Percentiles rank a stretch among this genome's conserved stretches.
phyloP scores from a whole-genome alignment of 2,888 invertebrate genomes.

The Polylopha cassiicola region DNA sequence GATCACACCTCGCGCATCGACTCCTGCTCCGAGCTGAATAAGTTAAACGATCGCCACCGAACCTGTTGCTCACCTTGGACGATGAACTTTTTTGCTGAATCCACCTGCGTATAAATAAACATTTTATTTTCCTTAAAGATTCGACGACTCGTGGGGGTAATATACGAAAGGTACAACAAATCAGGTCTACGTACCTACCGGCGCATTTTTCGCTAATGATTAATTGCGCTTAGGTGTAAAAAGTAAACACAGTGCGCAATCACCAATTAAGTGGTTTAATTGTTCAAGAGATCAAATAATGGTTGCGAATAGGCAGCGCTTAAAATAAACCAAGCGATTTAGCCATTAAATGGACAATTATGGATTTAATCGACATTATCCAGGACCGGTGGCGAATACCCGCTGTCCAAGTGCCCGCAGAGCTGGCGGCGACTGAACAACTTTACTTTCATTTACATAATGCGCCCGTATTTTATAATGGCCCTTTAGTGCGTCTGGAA shows the following conservation, averaged over 20 bases:
- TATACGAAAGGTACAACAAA: no score
- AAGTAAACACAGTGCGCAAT: no score
- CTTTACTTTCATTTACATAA: conserved; percentile 58
- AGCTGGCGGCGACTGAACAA: conserved; percentile 35
- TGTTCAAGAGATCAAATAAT: no score
- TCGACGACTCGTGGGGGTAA: no score
- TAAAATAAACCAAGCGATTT: conserved; percentile 24
- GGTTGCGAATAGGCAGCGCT: no score
- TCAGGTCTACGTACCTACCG: no score
- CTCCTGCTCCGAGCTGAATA: conserved; percentile 41
- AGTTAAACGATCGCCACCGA: conserved; percentile 46
- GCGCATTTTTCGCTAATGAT: no score
- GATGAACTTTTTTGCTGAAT: conserved; percentile 42
- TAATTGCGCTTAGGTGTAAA: no score
- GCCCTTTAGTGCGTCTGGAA: conserved; percentile 22
- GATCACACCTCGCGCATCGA: conserved; percentile 40
- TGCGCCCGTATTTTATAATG: conserved; percentile 31
- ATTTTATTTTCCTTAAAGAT: no score
- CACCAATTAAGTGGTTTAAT: no score
- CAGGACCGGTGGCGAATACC: conserved; percentile 24
- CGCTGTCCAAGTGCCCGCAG: conserved; percentile 8
- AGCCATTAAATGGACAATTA: conserved; percentile 29
- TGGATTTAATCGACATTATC: conserved; percentile 24
- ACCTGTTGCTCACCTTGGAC: conserved; percentile 58
- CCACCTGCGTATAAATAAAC: no score